Base-by-base conservation (phyloP, 2,888 invertebrate genomes). In the Myathropa florea region DNA sequence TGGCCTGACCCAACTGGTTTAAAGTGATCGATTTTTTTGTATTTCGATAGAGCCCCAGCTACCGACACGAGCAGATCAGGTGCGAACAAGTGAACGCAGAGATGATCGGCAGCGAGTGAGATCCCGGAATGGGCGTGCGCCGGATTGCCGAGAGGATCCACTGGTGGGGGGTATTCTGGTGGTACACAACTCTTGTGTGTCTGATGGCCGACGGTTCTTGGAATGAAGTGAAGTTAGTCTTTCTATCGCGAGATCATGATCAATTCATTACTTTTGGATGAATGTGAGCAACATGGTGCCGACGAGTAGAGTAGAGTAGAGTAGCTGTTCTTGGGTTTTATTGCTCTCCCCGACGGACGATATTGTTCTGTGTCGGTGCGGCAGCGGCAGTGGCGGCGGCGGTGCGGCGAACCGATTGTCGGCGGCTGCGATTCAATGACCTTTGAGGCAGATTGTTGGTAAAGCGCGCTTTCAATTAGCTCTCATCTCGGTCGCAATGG, bases 201-300 rank as follows among this genome's bases (percentile, higher is more conserved):
- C 68, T 59, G 72, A 83, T 84, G 79, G 73, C 73, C 64, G 39
- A 14, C 55, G 81, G 59, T 85, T 85, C 84, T 72, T 72, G 81
- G 84, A 85, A 84, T 68, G 75, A 75, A 79, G 71, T 76, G 76
- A 85, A 72, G 84, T 76, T 85, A 79, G 67, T 46, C 72, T 59
- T 28, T 63, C 81, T 85, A 85, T 85, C 84, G 72, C 68, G 30
- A 81, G 81, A 85, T 85, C 84, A 85, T 85, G 84, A 85, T 85
- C 81, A 81, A 77, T 85, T 81, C 81, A 85, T 85, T 85, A 81
- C 76, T 72, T 84, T 84, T 18, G 65, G 75, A 21, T 63, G 68
- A 77, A 77, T 77, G 68, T 70, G 71, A 28, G 61, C 57, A 68
- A 39, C 28, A 21, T 33, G 12, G 36, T 55, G 70, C 24, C 23